Percentiles rank a stretch among this genome's conserved stretches.
Conservation (phyloP, 2,113 vertebrate genomes). For the Ceyx margarethae region DNA sequence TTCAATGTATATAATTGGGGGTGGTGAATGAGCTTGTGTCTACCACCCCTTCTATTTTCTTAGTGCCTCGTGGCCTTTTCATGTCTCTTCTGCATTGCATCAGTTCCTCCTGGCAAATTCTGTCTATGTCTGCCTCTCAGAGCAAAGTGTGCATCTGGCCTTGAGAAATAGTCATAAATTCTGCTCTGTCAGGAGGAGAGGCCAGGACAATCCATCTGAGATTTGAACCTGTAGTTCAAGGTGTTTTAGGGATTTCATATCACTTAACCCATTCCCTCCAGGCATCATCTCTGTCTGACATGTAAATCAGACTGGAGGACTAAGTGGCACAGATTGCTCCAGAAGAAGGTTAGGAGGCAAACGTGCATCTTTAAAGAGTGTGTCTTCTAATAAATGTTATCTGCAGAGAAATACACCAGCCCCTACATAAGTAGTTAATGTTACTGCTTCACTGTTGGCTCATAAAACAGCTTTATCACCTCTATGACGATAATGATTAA, state of each 20-base stretch:
- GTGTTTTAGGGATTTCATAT: conserved; percentile 26
- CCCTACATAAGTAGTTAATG: conserved; percentile 38
- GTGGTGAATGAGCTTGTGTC: conserved; percentile 7
- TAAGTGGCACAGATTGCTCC: background rate
- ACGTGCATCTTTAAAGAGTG: conserved; percentile 25
- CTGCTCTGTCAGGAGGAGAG: conserved; percentile 9
- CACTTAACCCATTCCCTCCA: conserved; percentile 43
- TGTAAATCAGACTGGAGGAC: background rate
- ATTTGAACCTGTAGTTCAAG: conserved; percentile 60
- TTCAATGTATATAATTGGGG: background rate
- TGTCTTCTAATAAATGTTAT: conserved; percentile 56
- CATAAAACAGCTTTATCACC: conserved; percentile 55
- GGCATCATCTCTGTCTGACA: conserved; percentile 5
- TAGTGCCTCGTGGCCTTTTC: conserved; percentile 30
- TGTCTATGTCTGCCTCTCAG: conserved; percentile 11
- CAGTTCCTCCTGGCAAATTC: conserved; percentile 48
- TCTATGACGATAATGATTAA: conserved; percentile 64
- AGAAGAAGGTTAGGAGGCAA: background rate
- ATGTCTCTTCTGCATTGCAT: conserved; percentile 10
- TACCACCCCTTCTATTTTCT: conserved; percentile 7
- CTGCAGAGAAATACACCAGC: conserved; percentile 51
- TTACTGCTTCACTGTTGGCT: conserved; percentile 53
- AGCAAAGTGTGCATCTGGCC: conserved; percentile 9
- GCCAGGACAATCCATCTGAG: background rate
- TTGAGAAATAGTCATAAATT: conserved; percentile 57